Percentiles rank a stretch among this genome's conserved stretches.
phyloP scores from a whole-genome alignment of 1,140 invertebrate genomes.

The Cotesia glomerata region DNA sequence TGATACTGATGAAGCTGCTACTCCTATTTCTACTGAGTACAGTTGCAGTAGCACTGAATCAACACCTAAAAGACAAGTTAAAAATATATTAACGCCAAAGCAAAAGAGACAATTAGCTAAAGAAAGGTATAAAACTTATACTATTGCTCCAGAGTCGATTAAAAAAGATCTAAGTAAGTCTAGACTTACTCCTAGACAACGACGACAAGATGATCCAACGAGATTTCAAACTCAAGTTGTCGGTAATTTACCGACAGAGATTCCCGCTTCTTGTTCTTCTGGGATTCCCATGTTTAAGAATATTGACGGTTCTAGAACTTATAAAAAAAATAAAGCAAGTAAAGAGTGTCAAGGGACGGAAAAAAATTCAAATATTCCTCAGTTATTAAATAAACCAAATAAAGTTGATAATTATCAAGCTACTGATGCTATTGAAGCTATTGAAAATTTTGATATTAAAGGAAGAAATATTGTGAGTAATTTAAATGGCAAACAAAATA shows the following conservation, averaged over 20 bases:
- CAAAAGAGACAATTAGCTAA: conserved; percentile 75
- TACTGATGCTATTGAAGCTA: conserved; percentile 70
- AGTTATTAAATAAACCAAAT: conserved; percentile 62
- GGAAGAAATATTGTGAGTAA: too few relatives aligned
- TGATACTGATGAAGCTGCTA: conserved; percentile 62
- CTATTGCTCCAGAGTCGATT: conserved; percentile 68
- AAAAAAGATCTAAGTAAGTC: conserved; percentile 53
- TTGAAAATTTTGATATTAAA: conserved; percentile 50
- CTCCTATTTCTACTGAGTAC: conserved; percentile 65
- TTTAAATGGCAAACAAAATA: background rate
- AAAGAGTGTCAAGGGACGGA: conserved; percentile 67
- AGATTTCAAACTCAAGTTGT: conserved; percentile 75
- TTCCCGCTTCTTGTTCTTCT: conserved; percentile 45
- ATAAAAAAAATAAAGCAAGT: conserved; percentile 63
- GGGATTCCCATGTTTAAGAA: conserved; percentile 61
- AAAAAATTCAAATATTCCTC: conserved; percentile 66
- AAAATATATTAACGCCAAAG: conserved; percentile 72
- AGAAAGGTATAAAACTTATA: conserved; percentile 81
- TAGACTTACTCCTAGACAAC: conserved; percentile 71
- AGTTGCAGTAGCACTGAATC: conserved; percentile 72
- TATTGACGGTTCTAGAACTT: conserved; percentile 60
- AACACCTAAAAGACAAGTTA: conserved; percentile 70
- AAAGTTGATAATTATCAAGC: conserved; percentile 65
- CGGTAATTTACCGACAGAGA: conserved; percentile 34
- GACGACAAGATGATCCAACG: conserved; percentile 70